A percentile compares a stretch with the other conserved stretches of the same genome.
phyloP scores from a whole-genome alignment of 2,888 invertebrate genomes.

The Actias luna region DNA sequence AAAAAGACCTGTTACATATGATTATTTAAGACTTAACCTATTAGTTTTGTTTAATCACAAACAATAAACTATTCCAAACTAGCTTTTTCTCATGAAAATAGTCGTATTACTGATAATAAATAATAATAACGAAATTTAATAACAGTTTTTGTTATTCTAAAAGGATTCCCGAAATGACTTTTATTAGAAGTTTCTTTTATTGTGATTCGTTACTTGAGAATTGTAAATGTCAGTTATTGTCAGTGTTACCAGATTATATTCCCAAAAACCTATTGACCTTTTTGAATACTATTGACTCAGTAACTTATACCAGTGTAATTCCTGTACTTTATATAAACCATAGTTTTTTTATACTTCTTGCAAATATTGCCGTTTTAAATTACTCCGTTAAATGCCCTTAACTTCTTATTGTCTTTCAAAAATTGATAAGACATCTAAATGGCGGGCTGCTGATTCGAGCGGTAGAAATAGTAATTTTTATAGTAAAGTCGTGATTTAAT shows the following conservation, averaged over 20 bases:
- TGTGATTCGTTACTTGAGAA: not conserved
- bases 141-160: not conserved
- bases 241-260: slow-evolving; percentile 21
- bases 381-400: not conserved
- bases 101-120: not conserved
- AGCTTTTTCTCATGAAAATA: not conserved
- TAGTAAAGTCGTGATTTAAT: slow-evolving; percentile 29
- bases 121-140: not conserved
- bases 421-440: not conserved
- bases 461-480: not conserved
- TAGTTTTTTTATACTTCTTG: not conserved
- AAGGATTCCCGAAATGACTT: not conserved
- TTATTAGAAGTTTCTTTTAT: not conserved
- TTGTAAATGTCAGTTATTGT: slow-evolving; percentile 17
- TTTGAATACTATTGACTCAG: too few relatives aligned
- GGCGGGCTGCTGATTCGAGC: not conserved
- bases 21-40: not conserved
- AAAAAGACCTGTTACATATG: slow-evolving; percentile 3
- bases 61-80: not conserved
- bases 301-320: too few relatives aligned
- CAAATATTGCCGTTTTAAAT: not conserved
- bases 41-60: not conserved
- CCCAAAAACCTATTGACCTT: not conserved
- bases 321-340: too few relatives aligned
- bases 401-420: not conserved